Percentiles rank a stretch among this genome's conserved stretches.
These are phyloP conservation scores for Tipula unca DNA, from an alignment of 2,888 invertebrate species.

Conservation along the genomic window DNA sequence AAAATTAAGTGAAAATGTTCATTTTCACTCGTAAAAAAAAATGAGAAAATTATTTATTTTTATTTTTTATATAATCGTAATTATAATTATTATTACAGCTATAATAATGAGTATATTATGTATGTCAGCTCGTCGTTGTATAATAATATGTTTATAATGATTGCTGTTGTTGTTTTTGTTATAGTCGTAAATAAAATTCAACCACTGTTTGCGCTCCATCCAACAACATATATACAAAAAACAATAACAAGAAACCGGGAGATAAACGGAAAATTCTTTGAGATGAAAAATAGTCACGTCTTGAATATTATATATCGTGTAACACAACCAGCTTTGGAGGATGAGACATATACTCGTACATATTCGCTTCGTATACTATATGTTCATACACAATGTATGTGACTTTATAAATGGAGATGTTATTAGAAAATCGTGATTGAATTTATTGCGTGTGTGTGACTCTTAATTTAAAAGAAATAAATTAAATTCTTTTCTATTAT, in stretches of 20 bases:
- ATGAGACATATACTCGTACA: not conserved
- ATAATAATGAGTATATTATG: not conserved
- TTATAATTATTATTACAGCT: not conserved
- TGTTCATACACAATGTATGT: no score
- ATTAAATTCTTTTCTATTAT: no score
- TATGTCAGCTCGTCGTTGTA: not conserved
- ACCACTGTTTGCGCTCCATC: not conserved
- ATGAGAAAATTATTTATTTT: not conserved
- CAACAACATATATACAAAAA: not conserved
- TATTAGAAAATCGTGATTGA: not conserved
- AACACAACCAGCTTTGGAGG: not conserved
- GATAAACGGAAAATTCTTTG: not conserved
- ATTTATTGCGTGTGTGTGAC: not conserved
- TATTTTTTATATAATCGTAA: not conserved
- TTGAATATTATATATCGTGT: not conserved
- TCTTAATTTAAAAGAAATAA: not conserved
- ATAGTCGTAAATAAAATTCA: not conserved
- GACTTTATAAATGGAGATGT: not conserved
- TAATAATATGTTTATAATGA: not conserved
- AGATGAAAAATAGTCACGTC: slow-evolving; percentile 4
- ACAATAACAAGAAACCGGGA: not conserved
- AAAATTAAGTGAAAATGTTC: slow-evolving; percentile 14
- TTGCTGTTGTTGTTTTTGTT: not conserved
- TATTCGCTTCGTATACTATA: not conserved
- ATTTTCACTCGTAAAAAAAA: not conserved